phyloP scores from a whole-genome alignment of 2,888 invertebrate genomes.

The Troides aeacus region DNA sequence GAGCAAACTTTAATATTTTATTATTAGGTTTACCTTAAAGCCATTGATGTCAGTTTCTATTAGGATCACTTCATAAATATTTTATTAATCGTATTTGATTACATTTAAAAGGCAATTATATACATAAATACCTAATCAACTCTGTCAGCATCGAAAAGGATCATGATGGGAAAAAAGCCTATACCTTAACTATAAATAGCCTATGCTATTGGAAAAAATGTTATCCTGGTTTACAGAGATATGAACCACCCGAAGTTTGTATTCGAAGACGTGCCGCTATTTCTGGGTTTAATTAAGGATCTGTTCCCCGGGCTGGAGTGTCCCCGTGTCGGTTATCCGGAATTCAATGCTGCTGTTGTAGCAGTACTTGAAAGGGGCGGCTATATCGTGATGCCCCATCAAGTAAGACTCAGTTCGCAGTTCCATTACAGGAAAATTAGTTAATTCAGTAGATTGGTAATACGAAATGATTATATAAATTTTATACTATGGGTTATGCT shows the following conservation, averaged over 20 bases:
- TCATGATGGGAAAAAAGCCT: neutral
- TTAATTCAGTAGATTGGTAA: too few relatives aligned
- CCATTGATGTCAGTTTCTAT: too few relatives aligned
- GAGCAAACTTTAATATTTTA: too few relatives aligned
- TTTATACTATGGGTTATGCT: too few relatives aligned
- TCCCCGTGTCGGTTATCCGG: slow-evolving; percentile 91
- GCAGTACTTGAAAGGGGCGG: slow-evolving; percentile 82
- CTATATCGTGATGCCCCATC: slow-evolving; percentile 81
- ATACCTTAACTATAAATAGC: too few relatives aligned
- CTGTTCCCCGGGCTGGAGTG: slow-evolving; percentile 95
- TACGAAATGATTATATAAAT: too few relatives aligned
- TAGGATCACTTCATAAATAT: too few relatives aligned
- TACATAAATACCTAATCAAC: too few relatives aligned
- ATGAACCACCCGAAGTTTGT: slow-evolving; percentile 97
- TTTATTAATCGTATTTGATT: too few relatives aligned
- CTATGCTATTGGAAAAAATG: neutral
- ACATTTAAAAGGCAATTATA: too few relatives aligned
- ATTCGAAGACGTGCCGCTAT: slow-evolving; percentile 93
- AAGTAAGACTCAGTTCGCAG: slow-evolving; percentile 45
- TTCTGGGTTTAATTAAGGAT: slow-evolving; percentile 92
- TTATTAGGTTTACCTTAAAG: too few relatives aligned
- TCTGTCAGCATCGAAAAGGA: neutral
- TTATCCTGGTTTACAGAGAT: slow-evolving; percentile 79
- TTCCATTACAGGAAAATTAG: neutral
- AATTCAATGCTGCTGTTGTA: slow-evolving; percentile 90